These are phyloP conservation scores for Bombus vancouverensis DNA, from an alignment of 1,140 invertebrate species.

Conservation along the genomic window DNA sequence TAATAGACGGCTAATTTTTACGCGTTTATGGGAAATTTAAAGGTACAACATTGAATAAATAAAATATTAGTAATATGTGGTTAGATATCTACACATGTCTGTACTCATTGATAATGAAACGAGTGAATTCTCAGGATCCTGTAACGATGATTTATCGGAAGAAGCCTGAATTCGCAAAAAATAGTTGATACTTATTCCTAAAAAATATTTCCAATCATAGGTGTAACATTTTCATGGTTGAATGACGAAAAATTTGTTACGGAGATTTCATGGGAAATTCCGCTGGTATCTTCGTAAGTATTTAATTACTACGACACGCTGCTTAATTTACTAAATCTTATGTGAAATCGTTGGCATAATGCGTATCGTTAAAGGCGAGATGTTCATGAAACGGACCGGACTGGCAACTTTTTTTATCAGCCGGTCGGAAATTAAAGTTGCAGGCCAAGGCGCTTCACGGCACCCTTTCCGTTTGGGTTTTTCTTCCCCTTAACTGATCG, in stretches of 20 bases:
- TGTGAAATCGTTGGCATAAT: slow-evolving; percentile 32
- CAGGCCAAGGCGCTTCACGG: slow-evolving; percentile 1
- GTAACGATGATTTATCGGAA: too few relatives aligned
- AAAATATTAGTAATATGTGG: neutral
- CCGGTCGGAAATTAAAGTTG: slow-evolving; percentile 14
- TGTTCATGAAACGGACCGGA: slow-evolving; percentile 30
- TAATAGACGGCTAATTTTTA: neutral
- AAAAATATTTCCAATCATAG: too few relatives aligned
- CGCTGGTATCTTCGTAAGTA: too few relatives aligned
- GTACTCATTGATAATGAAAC: too few relatives aligned
- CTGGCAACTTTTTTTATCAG: slow-evolving; percentile 39
- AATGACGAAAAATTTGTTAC: too few relatives aligned
- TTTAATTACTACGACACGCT: neutral
- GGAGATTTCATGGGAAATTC: neutral
- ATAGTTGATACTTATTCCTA: too few relatives aligned
- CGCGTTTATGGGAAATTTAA: neutral
- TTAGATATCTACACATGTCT: neutral
- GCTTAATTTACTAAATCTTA: slow-evolving; percentile 16
- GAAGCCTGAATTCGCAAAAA: too few relatives aligned
- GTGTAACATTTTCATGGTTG: too few relatives aligned
- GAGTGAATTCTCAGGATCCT: too few relatives aligned
- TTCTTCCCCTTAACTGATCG: neutral
- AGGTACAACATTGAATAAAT: neutral
- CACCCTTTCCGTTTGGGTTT: neutral
- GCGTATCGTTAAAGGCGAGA: neutral